These are phyloP conservation scores for Aphis craccivora DNA, from an alignment of 1,140 invertebrate genomes.

Conservation along the genomic window DNA sequence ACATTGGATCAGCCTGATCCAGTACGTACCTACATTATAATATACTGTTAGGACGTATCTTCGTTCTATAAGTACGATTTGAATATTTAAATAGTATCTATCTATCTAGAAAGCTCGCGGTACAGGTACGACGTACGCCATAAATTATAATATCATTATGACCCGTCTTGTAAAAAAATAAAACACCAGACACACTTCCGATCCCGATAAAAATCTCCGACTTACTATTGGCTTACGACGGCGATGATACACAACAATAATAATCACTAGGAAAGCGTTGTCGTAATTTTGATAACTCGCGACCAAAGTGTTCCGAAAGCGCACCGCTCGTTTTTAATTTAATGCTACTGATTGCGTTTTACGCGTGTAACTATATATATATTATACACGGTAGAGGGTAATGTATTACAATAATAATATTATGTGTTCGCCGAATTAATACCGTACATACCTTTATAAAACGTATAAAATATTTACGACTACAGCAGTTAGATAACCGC, in stretches of 20 bases:
- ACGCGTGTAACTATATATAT: background rate
- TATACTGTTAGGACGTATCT: background rate
- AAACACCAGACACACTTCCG: background rate
- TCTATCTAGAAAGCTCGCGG: background rate
- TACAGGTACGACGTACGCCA: background rate
- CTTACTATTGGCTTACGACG: background rate
- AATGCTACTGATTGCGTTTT: background rate
- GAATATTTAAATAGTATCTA: background rate
- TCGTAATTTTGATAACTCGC: background rate
- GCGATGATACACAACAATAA: background rate
- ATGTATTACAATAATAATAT: background rate
- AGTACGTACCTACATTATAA: background rate
- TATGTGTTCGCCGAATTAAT: background rate
- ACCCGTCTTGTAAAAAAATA: background rate
- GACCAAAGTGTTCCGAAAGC: background rate
- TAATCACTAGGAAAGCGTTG: background rate
- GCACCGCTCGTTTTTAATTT: background rate
- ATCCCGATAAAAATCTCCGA: background rate
- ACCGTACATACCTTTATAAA: background rate
- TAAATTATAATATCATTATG: background rate
- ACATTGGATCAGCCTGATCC: background rate
- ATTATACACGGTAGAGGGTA: background rate
- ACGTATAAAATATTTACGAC: background rate
- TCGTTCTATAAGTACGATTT: background rate
- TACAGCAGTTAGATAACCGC: background rate